Evolutionary conservation across 2,888 invertebrate genomes (phyloP), one percentile per base, ranked within the genome.

Genomic region (Noctuana brunneofusca): DNA sequence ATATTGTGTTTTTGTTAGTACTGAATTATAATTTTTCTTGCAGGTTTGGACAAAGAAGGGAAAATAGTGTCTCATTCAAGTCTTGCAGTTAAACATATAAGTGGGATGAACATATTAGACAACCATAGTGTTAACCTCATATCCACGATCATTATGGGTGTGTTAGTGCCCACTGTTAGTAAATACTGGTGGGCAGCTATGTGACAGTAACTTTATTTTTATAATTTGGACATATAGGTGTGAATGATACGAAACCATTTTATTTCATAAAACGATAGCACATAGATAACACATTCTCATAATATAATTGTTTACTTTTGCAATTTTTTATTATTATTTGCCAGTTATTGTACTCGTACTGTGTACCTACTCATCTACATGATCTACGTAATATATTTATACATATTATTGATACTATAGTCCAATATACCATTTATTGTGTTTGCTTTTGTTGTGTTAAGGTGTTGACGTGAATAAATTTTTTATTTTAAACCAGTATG

Each of bases 71-170:
- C 96, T 67, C 91, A 92, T 55, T 95, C 96, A 1, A 95, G 94
- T 54, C 87, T 92, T 65, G 93, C 94, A 22, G 93, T 97, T 0
- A 93, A 93, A 66, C 94, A 96, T 78, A 95, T 98, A 66, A 94
- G 95, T 77, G 98, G 97, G 4, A 83, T 92, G 62, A 93, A 94
- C 70, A 86, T 97, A 55, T 83, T 98, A 48, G 97, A 97, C 79
- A 98, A 98, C 82, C 96, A 97, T 78, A 95, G 96, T 76, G 96
- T 98, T 0, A 98, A 98, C 86, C 92, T 98, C 48, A 89, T 97
- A 64, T 95, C 97, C 0, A 95, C 95, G 64, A 93, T 97, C 57
- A 82, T 95, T 8, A 96, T 95, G 72, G 96, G 95, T 1, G 81
- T 96, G 0, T 83, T 94, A 4, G 92, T 96, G 74, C 96, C 97